These are phyloP conservation scores for Tachina lurida DNA, from an alignment of 2,888 invertebrate genomes.

Conservation along the genomic window DNA sequence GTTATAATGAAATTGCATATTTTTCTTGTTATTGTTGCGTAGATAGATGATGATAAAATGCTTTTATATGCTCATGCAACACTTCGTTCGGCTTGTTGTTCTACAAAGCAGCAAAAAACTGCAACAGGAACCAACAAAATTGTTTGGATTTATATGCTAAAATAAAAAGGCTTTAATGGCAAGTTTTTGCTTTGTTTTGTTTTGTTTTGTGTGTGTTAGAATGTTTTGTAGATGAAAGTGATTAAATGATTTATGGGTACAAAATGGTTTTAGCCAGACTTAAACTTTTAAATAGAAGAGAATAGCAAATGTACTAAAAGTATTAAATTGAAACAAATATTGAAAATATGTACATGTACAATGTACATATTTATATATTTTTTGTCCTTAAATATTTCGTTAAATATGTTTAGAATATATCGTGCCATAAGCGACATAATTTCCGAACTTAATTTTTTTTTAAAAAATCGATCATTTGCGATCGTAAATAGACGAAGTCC, in stretches of 20 bases:
- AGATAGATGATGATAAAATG: conserved; percentile 72
- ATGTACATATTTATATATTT: neutral
- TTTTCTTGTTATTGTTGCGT: conserved; percentile 60
- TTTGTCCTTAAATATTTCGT: neutral
- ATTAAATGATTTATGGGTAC: conserved; percentile 70
- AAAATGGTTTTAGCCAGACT: conserved; percentile 62
- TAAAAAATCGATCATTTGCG: no score
- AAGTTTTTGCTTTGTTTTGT: conserved; percentile 24
- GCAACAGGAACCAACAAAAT: conserved; percentile 51
- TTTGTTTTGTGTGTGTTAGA: conserved; percentile 16
- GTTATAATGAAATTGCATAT: conserved; percentile 61
- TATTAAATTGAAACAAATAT: conserved; percentile 20
- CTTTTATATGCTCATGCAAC: conserved; percentile 69
- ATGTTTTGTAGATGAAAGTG: conserved; percentile 71
- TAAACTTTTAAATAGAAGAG: conserved; percentile 3
- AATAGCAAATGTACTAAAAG: conserved; percentile 34
- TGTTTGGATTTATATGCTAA: conserved; percentile 24
- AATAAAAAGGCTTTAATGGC: conserved; percentile 48
- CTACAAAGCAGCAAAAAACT: conserved; percentile 29
- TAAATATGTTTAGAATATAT: neutral
- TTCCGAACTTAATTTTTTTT: no score
- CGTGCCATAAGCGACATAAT: neutral
- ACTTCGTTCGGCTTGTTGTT: conserved; percentile 34
- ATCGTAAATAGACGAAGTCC: no score
- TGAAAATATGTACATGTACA: neutral